phyloP scores from a whole-genome alignment of 2,113 vertebrate species.

The Gallinago paraguaiae region DNA sequence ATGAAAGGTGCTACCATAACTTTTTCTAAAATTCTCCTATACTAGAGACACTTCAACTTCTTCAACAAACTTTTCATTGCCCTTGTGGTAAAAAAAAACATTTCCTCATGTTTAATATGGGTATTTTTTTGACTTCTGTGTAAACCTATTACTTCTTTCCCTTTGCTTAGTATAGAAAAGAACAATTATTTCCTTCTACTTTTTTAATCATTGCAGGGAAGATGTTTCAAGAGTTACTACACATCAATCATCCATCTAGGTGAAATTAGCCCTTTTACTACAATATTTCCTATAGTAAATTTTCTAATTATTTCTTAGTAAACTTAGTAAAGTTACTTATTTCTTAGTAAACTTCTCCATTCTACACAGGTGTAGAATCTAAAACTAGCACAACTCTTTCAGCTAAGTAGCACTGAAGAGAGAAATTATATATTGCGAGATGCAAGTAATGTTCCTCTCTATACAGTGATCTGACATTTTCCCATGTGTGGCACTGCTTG shows the following conservation, averaged over 20 bases:
- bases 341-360: not conserved
- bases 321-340: not conserved
- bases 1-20: not conserved
- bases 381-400: not conserved
- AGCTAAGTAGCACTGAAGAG: not conserved
- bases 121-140: not conserved
- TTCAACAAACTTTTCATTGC: not conserved
- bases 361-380: not conserved
- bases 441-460: accelerated
- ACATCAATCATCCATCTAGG: accelerated
- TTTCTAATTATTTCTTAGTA: not conserved
- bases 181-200: not conserved
- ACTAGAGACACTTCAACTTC: not conserved
- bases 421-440: not conserved
- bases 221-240: not conserved
- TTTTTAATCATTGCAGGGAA: accelerated
- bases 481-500: not conserved
- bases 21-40: not conserved
- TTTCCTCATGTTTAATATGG: not conserved
- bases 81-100: not conserved
- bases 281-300: not conserved
- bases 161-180: not conserved
- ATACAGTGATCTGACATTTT: not conserved
- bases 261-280: not conserved
- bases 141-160: not conserved